Evolutionary conservation across 2,888 invertebrate species (phyloP).

Genomic region (Lacanobia wlatinum): DNA sequence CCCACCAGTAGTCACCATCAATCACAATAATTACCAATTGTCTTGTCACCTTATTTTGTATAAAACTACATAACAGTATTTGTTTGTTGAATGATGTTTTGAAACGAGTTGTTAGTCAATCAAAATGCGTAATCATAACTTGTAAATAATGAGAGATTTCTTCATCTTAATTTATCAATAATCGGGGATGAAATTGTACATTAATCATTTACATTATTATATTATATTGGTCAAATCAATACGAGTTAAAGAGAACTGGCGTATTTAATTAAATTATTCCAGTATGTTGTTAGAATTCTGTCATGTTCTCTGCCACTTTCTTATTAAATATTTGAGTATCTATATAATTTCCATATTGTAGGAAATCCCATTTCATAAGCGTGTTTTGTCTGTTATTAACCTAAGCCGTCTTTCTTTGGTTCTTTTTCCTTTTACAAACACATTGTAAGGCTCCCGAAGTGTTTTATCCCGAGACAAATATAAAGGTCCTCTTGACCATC

Average conservation of each 20-base stretch:
- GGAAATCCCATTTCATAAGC: not conserved
- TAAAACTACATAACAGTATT: constrained; percentile 60
- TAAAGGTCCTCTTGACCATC: too few species aligned
- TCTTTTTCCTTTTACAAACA: not conserved
- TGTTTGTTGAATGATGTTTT: constrained; percentile 65
- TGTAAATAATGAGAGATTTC: constrained; percentile 22
- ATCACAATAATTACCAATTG: constrained; percentile 86
- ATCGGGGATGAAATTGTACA: constrained; percentile 8
- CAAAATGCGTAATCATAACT: constrained; percentile 31
- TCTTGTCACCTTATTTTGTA: constrained; percentile 72
- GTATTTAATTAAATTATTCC: not conserved
- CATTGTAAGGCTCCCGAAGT: not conserved
- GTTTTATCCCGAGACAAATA: not conserved
- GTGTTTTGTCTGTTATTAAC: too few species aligned
- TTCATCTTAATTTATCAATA: constrained; percentile 10
- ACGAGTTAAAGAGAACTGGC: not conserved
- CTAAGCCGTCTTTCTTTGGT: too few species aligned
- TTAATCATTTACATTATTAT: not conserved
- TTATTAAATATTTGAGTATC: not conserved
- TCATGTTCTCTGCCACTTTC: not conserved
- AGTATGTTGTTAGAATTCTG: too few species aligned
- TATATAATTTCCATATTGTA: not conserved
- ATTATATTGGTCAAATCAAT: not conserved
- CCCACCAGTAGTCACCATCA: constrained; percentile 75
- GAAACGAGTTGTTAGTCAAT: constrained; percentile 57